A percentile compares a stretch with the other conserved stretches of the same genome.
phyloP scores from a whole-genome alignment of 1,140 invertebrate genomes.

The Neotoxoptera formosana region DNA sequence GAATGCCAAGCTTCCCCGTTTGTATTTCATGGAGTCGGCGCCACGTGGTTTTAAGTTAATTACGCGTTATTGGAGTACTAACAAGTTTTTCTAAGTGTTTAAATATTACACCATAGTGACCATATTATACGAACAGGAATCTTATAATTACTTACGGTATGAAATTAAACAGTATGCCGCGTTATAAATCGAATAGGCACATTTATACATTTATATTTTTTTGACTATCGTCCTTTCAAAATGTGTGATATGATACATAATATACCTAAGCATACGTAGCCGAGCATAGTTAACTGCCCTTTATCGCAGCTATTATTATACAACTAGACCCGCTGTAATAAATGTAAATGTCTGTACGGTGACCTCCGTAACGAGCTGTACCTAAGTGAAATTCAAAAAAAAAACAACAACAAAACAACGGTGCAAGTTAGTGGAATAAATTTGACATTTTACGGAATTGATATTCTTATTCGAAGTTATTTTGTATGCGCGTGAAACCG shows the following conservation, averaged over 20 bases:
- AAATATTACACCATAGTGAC: too few relatives aligned
- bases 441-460: conserved; percentile 24
- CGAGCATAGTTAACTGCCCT: neutral
- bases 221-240: neutral
- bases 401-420: neutral
- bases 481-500: neutral
- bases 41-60: neutral
- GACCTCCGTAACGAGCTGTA: neutral
- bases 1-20: neutral
- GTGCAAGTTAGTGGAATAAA: conserved; percentile 12
- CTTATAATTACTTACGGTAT: neutral
- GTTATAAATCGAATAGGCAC: neutral
- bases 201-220: neutral
- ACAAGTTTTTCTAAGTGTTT: neutral
- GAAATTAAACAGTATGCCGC: neutral
- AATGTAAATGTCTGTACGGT: neutral
- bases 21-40: neutral
- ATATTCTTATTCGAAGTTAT: conserved; percentile 12
- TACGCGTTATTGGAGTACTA: neutral
- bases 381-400: neutral
- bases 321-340: neutral
- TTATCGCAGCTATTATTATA: neutral
- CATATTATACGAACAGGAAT: neutral
- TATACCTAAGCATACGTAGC: neutral
- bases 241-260: neutral